Percentiles rank a stretch among this genome's conserved stretches.
Conservation (phyloP, 2,888 invertebrate genomes). For the Biston betularia region DNA sequence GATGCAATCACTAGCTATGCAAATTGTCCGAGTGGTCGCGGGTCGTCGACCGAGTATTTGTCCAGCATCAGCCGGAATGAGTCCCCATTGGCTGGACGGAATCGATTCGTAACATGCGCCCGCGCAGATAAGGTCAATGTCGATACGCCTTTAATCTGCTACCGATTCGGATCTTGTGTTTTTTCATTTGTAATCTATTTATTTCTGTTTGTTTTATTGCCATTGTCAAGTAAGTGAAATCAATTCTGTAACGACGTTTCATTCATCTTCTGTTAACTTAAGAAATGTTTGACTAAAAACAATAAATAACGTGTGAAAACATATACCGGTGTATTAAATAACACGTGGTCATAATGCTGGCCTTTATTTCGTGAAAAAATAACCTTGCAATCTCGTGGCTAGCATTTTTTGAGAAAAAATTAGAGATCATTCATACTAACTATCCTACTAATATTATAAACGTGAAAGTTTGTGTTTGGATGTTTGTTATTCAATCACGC, state of each 20-base stretch:
- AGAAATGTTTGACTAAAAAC: neutral
- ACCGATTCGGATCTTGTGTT: slow-evolving; percentile 64
- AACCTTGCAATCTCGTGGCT: too few relatives aligned
- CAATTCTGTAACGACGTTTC: neutral
- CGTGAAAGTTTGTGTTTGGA: too few relatives aligned
- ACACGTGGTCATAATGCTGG: too few relatives aligned
- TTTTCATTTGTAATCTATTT: slow-evolving; percentile 31
- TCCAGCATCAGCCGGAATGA: slow-evolving; percentile 67
- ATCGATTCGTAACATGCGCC: slow-evolving; percentile 81
- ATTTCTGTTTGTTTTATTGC: slow-evolving; percentile 4
- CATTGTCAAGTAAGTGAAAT: neutral
- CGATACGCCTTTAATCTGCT: slow-evolving; percentile 78
- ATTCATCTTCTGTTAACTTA: neutral
- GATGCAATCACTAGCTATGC: slow-evolving; percentile 81
- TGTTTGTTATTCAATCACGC: too few relatives aligned
- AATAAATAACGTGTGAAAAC: too few relatives aligned
- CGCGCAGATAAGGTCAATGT: slow-evolving; percentile 80
- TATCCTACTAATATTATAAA: too few relatives aligned
- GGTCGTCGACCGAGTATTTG: slow-evolving; percentile 78
- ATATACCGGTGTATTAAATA: too few relatives aligned
- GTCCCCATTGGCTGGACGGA: slow-evolving; percentile 72
- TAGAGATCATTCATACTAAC: too few relatives aligned
- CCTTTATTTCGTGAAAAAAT: too few relatives aligned
- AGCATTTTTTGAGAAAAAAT: too few relatives aligned
- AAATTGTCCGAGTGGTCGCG: slow-evolving; percentile 70